phyloP scores from a whole-genome alignment of 1,140 invertebrate species.

The Trichonephila inaurata region DNA sequence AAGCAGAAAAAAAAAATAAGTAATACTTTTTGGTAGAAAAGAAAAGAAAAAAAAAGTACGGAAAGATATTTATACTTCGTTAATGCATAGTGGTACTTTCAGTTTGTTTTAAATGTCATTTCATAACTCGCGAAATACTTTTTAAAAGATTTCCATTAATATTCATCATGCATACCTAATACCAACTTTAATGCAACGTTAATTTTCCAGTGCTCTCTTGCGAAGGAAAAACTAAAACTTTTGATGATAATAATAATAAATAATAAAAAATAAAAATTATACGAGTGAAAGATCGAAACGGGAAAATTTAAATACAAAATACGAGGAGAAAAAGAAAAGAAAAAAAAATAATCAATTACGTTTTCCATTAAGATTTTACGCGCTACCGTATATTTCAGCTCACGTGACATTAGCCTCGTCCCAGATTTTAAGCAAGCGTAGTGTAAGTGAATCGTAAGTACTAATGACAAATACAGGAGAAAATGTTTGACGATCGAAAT shows the following conservation, averaged over 20 bases:
- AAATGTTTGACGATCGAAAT: conserved; percentile 71
- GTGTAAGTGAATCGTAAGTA: conserved; percentile 76
- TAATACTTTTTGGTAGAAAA: background rate
- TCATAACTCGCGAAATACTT: conserved; percentile 66
- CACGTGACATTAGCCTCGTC: conserved; percentile 72
- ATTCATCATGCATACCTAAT: conserved; percentile 74
- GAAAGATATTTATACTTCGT: conserved; percentile 48
- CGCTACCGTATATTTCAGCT: conserved; percentile 4
- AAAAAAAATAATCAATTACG: conserved; percentile 76
- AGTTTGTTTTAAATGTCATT: conserved; percentile 76
- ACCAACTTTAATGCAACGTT: conserved; percentile 74
- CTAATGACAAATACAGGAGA: conserved; percentile 73
- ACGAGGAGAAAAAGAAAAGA: background rate
- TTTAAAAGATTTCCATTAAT: conserved; percentile 71
- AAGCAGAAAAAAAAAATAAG: background rate
- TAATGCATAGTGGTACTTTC: conserved; percentile 69
- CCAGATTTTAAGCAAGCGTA: conserved; percentile 72
- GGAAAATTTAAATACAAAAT: conserved; percentile 59
- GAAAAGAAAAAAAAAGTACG: conserved; percentile 8
- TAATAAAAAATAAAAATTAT: background rate
- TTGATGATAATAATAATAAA: conserved; percentile 26
- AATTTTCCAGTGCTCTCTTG: conserved; percentile 59
- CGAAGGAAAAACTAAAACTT: conserved; percentile 27
- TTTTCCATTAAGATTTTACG: conserved; percentile 74
- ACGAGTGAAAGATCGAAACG: conserved; percentile 22